These are phyloP conservation scores for Acipenser ruthenus DNA, from an alignment of 2,797 vertebrate species.

Conservation along the genomic window DNA sequence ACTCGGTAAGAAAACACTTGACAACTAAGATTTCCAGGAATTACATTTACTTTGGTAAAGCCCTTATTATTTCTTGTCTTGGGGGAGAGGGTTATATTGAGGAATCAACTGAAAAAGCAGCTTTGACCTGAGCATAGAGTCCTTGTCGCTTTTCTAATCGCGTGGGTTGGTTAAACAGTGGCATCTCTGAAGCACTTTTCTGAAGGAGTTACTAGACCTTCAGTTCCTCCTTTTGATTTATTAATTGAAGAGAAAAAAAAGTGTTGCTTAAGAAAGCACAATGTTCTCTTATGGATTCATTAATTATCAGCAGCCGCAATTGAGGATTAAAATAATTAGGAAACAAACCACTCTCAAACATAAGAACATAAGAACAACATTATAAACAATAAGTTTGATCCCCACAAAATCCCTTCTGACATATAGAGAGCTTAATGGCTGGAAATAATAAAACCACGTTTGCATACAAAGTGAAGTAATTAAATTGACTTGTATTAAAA, in stretches of 20 bases:
- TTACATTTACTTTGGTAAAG: too few relatives aligned
- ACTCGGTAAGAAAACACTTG: too few relatives aligned
- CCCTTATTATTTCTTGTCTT: too few relatives aligned
- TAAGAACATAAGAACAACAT: too few relatives aligned
- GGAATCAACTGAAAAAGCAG: background rate
- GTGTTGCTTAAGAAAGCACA: constrained; percentile 46
- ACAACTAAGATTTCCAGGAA: too few relatives aligned
- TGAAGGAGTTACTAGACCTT: background rate
- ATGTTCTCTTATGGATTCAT: constrained; percentile 43
- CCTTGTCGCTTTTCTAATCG: too few relatives aligned
- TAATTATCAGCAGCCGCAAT: constrained; percentile 45
- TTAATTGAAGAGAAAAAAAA: constrained; percentile 45
- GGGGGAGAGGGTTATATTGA: too few relatives aligned
- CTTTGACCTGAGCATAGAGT: too few relatives aligned
- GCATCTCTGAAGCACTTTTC: too few relatives aligned
- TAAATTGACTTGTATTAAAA: constrained; percentile 26
- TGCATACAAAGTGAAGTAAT: constrained; percentile 31
- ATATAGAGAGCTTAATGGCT: constrained; percentile 28
- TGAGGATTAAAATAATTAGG: constrained; percentile 46
- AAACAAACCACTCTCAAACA: constrained; percentile 21
- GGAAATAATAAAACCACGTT: constrained; percentile 28
- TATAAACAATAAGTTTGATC: constrained; percentile 41
- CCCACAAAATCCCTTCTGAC: constrained; percentile 43
- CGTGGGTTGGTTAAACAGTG: too few relatives aligned
- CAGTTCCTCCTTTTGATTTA: background rate